Conservation (phyloP, 1,140 invertebrate genomes). For the Conus ventricosus region DNA sequence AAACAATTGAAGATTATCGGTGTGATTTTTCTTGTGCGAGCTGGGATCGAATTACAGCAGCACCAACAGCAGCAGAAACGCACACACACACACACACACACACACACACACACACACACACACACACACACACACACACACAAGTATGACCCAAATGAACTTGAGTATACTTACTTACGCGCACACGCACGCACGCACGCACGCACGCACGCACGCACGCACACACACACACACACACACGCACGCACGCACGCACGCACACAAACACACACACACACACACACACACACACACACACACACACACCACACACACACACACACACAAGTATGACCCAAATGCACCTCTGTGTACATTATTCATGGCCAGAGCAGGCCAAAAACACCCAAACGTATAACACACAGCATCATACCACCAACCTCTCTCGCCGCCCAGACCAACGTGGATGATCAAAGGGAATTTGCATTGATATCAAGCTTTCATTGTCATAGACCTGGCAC, state of each 20-base stretch:
- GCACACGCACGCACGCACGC: background rate
- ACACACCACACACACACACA: background rate
- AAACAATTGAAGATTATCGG: background rate
- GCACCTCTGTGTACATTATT: too few relatives aligned
- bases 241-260: background rate
- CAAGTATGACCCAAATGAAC: background rate
- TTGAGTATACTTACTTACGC: background rate
- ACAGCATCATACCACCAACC: too few relatives aligned
- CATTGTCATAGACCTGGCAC: too few relatives aligned
- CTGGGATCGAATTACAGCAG: background rate
- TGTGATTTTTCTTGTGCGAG: background rate
- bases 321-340: too few relatives aligned
- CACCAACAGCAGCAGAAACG: background rate
- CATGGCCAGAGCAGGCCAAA: too few relatives aligned
- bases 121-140: conserved; percentile 10
- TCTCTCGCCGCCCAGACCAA: too few relatives aligned
- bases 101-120: background rate
- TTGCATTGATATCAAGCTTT: too few relatives aligned
- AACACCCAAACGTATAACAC: too few relatives aligned
- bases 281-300: too few relatives aligned
- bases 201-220: background rate
- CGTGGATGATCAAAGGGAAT: too few relatives aligned
- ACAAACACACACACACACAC: too few relatives aligned
- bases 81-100: conserved; percentile 13
- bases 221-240: conserved; percentile 5